Conservation (phyloP, 2,888 invertebrate genomes). For the Drosophila prostipennis region DNA sequence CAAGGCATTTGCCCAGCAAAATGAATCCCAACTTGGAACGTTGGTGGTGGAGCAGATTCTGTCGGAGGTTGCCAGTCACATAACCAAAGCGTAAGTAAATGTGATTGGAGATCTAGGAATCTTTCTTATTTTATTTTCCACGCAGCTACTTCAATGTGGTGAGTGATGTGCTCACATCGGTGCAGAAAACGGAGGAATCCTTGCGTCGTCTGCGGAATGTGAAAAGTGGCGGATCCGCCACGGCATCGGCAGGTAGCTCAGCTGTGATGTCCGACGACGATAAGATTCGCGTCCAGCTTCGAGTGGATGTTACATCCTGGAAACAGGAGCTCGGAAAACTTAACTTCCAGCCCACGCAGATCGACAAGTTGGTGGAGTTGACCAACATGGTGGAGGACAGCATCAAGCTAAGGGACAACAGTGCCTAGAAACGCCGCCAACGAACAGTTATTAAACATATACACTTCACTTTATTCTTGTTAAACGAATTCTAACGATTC, state of each 20-base stretch:
- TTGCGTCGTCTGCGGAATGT: slow-evolving; percentile 94
- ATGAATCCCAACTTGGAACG: slow-evolving; percentile 80
- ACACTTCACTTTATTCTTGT: slow-evolving; percentile 63
- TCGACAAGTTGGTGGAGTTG: slow-evolving; percentile 87
- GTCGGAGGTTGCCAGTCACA: slow-evolving; percentile 83
- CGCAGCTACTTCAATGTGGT: slow-evolving; percentile 89
- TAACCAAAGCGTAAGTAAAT: slow-evolving; percentile 86
- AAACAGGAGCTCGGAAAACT: slow-evolving; percentile 87
- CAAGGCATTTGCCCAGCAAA: slow-evolving; percentile 83
- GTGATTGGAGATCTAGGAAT: neutral
- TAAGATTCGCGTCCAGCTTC: slow-evolving; percentile 95
- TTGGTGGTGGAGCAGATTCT: slow-evolving; percentile 76
- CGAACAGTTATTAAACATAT: slow-evolving; percentile 25
- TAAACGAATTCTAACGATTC: slow-evolving; percentile 52
- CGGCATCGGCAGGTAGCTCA: slow-evolving; percentile 57
- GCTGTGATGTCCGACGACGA: slow-evolving; percentile 93
- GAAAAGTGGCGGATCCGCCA: slow-evolving; percentile 86
- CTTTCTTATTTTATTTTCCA: slow-evolving; percentile 8
- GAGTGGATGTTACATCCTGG: slow-evolving; percentile 93
- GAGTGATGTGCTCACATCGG: slow-evolving; percentile 94
- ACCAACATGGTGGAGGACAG: slow-evolving; percentile 87
- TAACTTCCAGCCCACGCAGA: slow-evolving; percentile 85
- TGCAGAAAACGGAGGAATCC: slow-evolving; percentile 97
- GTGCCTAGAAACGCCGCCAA: slow-evolving; percentile 9
- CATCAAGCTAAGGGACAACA: slow-evolving; percentile 83